Conservation (phyloP, 2,888 invertebrate genomes). For the Ophion slaviceki region DNA sequence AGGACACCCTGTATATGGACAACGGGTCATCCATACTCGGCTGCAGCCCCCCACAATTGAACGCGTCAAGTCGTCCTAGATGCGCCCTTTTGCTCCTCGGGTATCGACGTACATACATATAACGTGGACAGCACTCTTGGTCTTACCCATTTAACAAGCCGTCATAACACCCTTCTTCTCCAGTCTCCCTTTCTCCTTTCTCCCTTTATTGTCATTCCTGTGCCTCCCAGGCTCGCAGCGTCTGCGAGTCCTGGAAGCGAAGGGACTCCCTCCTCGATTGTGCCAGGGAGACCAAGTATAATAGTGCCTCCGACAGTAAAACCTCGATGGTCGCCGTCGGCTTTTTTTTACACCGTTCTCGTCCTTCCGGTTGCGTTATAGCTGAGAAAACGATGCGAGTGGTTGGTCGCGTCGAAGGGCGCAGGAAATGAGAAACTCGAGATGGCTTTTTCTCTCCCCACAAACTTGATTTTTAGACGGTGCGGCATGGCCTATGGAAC, state of each 20-base stretch:
- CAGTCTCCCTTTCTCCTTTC: conserved; percentile 20
- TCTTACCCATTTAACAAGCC: conserved; percentile 59
- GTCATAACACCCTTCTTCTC: conserved; percentile 50
- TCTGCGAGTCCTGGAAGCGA: conserved; percentile 49
- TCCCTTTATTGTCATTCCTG: conserved; percentile 61
- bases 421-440: neutral
- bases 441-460: neutral
- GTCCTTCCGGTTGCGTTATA: neutral
- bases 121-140: conserved; percentile 25
- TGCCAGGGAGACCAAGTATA: conserved; percentile 1
- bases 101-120: neutral
- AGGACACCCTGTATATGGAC: neutral
- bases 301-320: conserved; percentile 18
- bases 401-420: neutral
- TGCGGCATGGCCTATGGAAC: too few species aligned
- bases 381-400: conserved; percentile 8
- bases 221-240: conserved; percentile 40
- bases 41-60: conserved; percentile 7
- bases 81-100: conserved; percentile 14
- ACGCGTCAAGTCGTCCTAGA: neutral
- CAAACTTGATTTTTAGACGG: neutral
- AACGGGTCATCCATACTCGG: neutral
- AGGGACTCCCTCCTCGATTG: conserved; percentile 40
- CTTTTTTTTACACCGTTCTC: conserved; percentile 12
- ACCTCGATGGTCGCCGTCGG: conserved; percentile 26